Base-by-base conservation (phyloP, 2,113 vertebrate species). In the Chlamydotis undulata region DNA sequence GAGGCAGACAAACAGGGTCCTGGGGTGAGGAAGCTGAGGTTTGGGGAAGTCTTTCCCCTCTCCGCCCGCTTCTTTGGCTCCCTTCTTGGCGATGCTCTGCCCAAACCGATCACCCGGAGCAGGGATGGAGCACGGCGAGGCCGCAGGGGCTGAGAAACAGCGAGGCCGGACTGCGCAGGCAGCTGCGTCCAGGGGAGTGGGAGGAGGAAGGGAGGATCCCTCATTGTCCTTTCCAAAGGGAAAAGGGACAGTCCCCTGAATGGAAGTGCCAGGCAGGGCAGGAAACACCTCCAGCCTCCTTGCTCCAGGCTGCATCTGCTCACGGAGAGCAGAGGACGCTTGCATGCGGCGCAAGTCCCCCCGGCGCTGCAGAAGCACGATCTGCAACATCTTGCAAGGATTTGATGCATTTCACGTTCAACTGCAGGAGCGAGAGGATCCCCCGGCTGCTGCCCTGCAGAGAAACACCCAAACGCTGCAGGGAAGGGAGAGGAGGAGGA, bases 361-460 rank as follows among this genome's bases (percentile, higher is more conserved):
- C 28, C 14, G 0, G 8, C 3, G 45, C 90, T 68, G 91, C 96
- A 96, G 65, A 17, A 88, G 10, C 35, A 16, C 45, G 5, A 28
- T 57, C 95, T 65, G 95, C 91, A 87, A 75, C 91, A 8, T 29
- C 95, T 82, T 63, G 39, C 96, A 83, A 60, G 78, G 61, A 94
- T 93, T 90, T 33, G 52, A 97, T 96, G 97, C 96, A 52, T 75
- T 96, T 94, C 97, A 96, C 96, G 92, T 96, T 80, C 84, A 82
- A 94, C 94, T 97, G 97, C 97, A 93, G 97, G 96, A 94, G 82
- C 6, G 2, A n/a, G 86, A 96, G 87, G 69, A 94, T 92, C 59
- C 87, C 96, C 89, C 6, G 35, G 89, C 94, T 91, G 88, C 91
- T 95, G 95, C 91, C 93, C 94, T 39, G 82, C 93, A 41, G 59